Evolutionary conservation across 2,113 vertebrate species (phyloP).

Genomic region (Carettochelys insculpta): DNA sequence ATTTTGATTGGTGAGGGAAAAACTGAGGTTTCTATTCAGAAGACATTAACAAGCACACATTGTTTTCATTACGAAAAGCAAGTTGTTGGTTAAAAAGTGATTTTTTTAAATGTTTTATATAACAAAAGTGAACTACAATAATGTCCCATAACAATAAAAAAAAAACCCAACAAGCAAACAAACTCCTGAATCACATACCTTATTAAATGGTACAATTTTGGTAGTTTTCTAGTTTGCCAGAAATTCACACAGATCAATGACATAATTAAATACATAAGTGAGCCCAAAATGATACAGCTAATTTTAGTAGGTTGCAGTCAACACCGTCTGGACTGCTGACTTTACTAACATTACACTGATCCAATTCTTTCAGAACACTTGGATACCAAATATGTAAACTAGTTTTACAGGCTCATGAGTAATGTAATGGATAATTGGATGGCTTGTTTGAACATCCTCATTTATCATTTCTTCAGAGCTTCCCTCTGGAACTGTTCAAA

Average conservation of each 20-base stretch:
- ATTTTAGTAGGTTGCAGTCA: constrained; percentile 68
- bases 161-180: neutral
- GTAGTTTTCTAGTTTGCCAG: constrained; percentile 59
- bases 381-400: constrained; percentile 19
- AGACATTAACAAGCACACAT: neutral
- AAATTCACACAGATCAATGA: constrained; percentile 64
- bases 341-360: constrained; percentile 64
- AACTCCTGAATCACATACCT: constrained; percentile 33
- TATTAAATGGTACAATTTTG: constrained; percentile 33
- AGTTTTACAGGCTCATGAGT: neutral
- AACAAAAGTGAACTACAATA: neutral
- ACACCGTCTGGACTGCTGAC: constrained; percentile 70
- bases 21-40: neutral
- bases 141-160: neutral
- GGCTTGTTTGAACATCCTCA: neutral
- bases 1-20: neutral
- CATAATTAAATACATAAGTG: constrained; percentile 50
- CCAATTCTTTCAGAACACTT: constrained; percentile 37
- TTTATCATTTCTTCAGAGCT: neutral
- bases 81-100: neutral
- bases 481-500: neutral
- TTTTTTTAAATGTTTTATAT: neutral
- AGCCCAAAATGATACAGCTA: constrained; percentile 53
- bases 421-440: neutral
- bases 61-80: constrained; percentile 8